phyloP scores from a whole-genome alignment of 2,113 vertebrate genomes.

The Hylia prasina region DNA sequence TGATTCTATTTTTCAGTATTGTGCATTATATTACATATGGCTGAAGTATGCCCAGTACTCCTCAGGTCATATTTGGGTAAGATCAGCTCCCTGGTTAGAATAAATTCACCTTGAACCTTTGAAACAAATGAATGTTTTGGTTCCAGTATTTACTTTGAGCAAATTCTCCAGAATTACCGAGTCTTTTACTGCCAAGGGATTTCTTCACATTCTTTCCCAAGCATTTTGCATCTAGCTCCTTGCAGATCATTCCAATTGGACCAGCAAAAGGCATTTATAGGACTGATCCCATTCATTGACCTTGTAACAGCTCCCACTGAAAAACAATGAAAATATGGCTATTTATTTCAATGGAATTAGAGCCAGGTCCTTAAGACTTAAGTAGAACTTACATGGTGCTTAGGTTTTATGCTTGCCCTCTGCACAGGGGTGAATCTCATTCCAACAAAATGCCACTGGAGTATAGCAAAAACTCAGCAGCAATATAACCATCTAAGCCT shows the following conservation, averaged over 20 bases:
- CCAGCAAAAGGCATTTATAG: neutral
- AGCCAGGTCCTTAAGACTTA: conserved; percentile 7
- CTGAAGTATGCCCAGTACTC: neutral
- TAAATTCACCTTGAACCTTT: neutral
- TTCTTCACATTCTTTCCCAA: neutral
- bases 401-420: conserved; percentile 56
- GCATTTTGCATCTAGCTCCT: neutral
- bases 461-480: conserved; percentile 39
- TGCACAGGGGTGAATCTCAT: conserved; percentile 42
- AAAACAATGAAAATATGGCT: conserved; percentile 14
- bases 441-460: conserved; percentile 40
- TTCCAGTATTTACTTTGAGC: neutral
- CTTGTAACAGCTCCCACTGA: neutral
- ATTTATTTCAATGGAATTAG: conserved; percentile 39
- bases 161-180: neutral
- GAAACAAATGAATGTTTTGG: neutral
- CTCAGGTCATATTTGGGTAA: neutral
- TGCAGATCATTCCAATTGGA: neutral
- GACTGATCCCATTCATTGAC: neutral
- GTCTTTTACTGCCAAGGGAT: neutral
- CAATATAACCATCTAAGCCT: conserved; percentile 50
- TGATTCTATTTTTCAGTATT: neutral
- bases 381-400: conserved; percentile 43
- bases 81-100: neutral
- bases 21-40: neutral